Conservation (phyloP, 1,140 invertebrate genomes). For the Tenebrio molitor region DNA sequence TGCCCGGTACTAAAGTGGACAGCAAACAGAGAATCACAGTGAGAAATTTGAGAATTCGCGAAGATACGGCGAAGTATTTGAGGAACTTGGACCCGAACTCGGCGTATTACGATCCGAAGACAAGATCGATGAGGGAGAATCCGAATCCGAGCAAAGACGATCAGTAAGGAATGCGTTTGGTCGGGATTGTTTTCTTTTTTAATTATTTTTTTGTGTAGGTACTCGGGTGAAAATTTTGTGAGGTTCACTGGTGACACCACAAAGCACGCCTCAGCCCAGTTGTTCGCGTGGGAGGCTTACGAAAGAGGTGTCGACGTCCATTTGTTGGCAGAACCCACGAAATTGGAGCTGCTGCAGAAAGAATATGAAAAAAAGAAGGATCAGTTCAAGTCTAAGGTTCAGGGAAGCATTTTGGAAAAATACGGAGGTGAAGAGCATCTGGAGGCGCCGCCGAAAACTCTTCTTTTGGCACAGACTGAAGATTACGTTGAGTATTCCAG, state of each 20-base stretch:
- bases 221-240: slow-evolving; percentile 96
- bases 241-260: slow-evolving; percentile 94
- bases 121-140: slow-evolving; percentile 98
- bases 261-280: slow-evolving; percentile 89
- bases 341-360: slow-evolving; percentile 91
- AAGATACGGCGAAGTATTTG: slow-evolving; percentile 99
- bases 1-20: slow-evolving; percentile 99
- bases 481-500: slow-evolving; percentile 97
- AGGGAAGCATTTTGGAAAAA: slow-evolving; percentile 83
- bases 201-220: slow-evolving; percentile 71
- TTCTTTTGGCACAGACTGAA: slow-evolving; percentile 95
- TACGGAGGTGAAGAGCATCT: slow-evolving; percentile 96
- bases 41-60: slow-evolving; percentile 96
- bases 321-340: slow-evolving; percentile 97
- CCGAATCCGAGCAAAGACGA: slow-evolving; percentile 83
- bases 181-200: slow-evolving; percentile 34
- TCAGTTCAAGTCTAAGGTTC: slow-evolving; percentile 82
- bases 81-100: slow-evolving; percentile 97
- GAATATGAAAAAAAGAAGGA: slow-evolving; percentile 93
- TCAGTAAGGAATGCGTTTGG: too few species aligned
- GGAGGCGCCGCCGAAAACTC: slow-evolving; percentile 84
- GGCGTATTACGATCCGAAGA: slow-evolving; percentile 99
- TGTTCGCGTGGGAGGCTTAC: slow-evolving; percentile 99
- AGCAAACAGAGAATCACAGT: slow-evolving; percentile 99
- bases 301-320: slow-evolving; percentile 96